A percentile compares a stretch with the other conserved stretches of the same genome.
Conservation (phyloP, 2,113 vertebrate genomes). For the Brachirus orientalis region DNA sequence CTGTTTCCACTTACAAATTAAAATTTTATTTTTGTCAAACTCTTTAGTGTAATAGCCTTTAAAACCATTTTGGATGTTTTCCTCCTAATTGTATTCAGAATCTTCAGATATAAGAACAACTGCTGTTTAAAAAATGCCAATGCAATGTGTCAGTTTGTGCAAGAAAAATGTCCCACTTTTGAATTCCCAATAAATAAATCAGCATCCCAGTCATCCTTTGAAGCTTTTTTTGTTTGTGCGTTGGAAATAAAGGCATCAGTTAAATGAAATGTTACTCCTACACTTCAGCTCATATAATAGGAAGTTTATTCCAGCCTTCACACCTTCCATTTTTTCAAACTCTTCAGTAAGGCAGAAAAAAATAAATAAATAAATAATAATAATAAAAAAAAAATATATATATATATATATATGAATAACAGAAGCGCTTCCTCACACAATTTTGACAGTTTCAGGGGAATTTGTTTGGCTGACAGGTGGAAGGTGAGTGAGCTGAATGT, state of each 20-base stretch:
- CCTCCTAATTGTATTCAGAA: background rate
- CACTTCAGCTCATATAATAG: conserved; percentile 1
- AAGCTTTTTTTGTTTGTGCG: no score
- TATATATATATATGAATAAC: conserved; percentile 22
- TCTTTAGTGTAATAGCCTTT: background rate
- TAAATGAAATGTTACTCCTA: conserved; percentile 5
- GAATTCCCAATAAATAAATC: no score
- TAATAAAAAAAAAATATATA: background rate
- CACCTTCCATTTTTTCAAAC: background rate
- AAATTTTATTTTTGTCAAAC: background rate
- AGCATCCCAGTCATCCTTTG: no score
- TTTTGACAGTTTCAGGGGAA: conserved; percentile 47
- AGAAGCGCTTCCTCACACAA: conserved; percentile 25
- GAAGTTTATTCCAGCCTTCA: background rate
- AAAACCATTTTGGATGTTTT: background rate
- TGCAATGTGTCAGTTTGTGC: no score
- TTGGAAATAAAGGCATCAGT: background rate
- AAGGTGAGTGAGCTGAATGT: conserved; percentile 50
- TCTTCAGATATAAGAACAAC: background rate
- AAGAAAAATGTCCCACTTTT: no score
- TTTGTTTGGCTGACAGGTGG: conserved; percentile 35
- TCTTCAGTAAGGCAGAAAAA: conserved; percentile 2
- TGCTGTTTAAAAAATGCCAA: no score
- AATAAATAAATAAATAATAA: background rate
- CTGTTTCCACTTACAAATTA: background rate